phyloP scores from a whole-genome alignment of 2,888 invertebrate genomes.

The Brenthis ino region DNA sequence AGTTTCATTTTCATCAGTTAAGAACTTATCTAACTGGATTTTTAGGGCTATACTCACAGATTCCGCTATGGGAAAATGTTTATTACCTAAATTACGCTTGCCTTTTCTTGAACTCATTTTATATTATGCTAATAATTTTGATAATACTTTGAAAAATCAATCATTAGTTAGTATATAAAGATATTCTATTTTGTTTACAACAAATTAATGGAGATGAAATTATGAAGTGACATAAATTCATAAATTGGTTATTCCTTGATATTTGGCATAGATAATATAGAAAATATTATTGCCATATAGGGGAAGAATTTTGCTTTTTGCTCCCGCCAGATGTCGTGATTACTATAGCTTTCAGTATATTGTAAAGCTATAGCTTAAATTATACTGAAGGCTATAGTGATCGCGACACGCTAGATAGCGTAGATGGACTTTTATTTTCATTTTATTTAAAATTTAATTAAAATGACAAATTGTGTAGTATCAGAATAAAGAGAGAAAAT shows the following conservation, averaged over 20 bases:
- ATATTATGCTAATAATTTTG: conserved; percentile 23
- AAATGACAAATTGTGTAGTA: too few species aligned
- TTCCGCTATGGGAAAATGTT: conserved; percentile 75
- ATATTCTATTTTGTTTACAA: conserved; percentile 30
- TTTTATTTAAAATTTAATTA: too few species aligned
- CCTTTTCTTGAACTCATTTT: conserved; percentile 74
- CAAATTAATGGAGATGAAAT: conserved; percentile 17
- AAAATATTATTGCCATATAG: not conserved
- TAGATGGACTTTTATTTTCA: too few species aligned
- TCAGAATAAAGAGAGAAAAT: too few species aligned
- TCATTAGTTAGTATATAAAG: conserved; percentile 21
- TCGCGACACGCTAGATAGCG: too few species aligned
- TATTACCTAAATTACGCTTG: conserved; percentile 65
- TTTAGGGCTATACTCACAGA: conserved; percentile 77
- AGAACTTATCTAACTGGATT: conserved; percentile 74
- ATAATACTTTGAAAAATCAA: conserved; percentile 1
- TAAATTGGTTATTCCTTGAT: conserved; percentile 1
- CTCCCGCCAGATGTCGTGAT: too few species aligned
- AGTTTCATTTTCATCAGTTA: conserved; percentile 74
- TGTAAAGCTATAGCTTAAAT: too few species aligned
- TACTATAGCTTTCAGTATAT: too few species aligned
- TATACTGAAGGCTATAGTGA: too few species aligned
- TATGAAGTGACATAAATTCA: conserved; percentile 14
- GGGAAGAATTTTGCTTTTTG: too few species aligned
- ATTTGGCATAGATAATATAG: conserved; percentile 3